Evolutionary conservation across 2,888 invertebrate genomes (phyloP), one percentile per base, ranked within the genome.

Genomic region (Corbicula japonica): DNA sequence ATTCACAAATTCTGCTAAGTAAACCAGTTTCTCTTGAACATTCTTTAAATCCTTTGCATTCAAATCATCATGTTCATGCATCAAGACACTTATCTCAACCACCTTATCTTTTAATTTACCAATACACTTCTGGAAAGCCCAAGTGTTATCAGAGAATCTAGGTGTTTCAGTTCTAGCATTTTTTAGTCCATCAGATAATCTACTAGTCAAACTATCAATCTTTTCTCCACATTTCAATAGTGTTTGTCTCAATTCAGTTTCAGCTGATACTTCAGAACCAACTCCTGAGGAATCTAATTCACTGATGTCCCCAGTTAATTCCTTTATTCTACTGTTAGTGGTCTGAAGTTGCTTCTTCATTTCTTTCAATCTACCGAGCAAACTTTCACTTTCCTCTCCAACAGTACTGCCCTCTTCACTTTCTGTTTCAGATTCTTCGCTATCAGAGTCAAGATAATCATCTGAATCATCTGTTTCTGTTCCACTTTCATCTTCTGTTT

Each of bases 41-140:
- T 76, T 79, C 58, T 87, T 88, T 41, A 90, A 69, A 23, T 86
- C 87, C 75, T 90, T 89, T 50, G 88, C 86, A 81, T 88, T 88
- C 5, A 88, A 74, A 56, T 87, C 87, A 75, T 89, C 89, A 76
- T 86, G 87, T 56, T 87, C 86, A 63, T 88, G 86, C 18, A 88
- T 86, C 26, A 88, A 60, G 46, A 76, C 77, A 75, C 86, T 83
- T 5, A 87, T 80, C 56, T 81, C 86, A 65, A 68, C 66, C 18
- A 91, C 71, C 50, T 87, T 87, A 28, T 87, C 86, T 56, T 84
- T 85, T 34, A 91, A 74, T 62, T 88, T 86, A 26, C 77, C 76
- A 26, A 91, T 78, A 85, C 89, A 90, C 12, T 84, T 83, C 32
- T 87, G 81, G 73, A 91, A 85, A 56, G 88, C 86, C 61, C 85